These are phyloP conservation scores for Epinotia ramella DNA, from an alignment of 2,888 invertebrate genomes.

Conservation along the genomic window DNA sequence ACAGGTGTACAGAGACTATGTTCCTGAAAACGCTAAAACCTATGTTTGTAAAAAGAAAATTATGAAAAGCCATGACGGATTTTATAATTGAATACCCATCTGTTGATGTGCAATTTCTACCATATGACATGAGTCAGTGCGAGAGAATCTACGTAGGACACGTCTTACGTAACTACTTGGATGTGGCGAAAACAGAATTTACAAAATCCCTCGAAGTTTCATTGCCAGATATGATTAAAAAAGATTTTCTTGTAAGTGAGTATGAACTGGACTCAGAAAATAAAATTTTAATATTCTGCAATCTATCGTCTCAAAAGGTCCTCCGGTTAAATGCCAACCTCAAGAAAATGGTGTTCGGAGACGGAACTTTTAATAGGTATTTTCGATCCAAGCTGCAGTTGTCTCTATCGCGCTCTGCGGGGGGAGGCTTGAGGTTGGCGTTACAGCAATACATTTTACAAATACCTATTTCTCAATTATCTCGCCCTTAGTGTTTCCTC, in stretches of 20 bases:
- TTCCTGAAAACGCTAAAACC: not conserved
- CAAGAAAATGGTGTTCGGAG: not conserved
- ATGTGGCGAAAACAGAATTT: slow-evolving; percentile 4
- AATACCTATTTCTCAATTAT: too few species aligned
- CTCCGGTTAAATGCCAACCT: slow-evolving; percentile 1
- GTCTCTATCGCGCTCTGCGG: too few species aligned
- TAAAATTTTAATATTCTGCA: not conserved
- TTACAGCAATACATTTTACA: accelerated
- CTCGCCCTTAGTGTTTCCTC: not conserved
- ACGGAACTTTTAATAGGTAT: not conserved
- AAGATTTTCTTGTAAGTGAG: slow-evolving; percentile 3
- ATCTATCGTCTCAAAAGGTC: not conserved
- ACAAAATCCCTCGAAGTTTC: not conserved
- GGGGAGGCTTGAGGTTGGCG: too few species aligned
- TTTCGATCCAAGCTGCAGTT: too few species aligned
- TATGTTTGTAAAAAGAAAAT: not conserved
- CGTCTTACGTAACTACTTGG: not conserved
- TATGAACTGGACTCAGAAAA: not conserved
- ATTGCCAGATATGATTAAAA: not conserved
- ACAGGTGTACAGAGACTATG: not conserved
- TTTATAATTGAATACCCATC: slow-evolving; percentile 2
- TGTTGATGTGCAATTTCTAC: slow-evolving; percentile 2
- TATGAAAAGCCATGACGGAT: not conserved
- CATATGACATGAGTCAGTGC: slow-evolving; percentile 6
- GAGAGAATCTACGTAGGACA: slow-evolving; percentile 7